Percentiles rank a stretch among this genome's conserved stretches.
Evolutionary conservation across 2,888 invertebrate species (phyloP).

Genomic region (Prosapia bicincta): DNA sequence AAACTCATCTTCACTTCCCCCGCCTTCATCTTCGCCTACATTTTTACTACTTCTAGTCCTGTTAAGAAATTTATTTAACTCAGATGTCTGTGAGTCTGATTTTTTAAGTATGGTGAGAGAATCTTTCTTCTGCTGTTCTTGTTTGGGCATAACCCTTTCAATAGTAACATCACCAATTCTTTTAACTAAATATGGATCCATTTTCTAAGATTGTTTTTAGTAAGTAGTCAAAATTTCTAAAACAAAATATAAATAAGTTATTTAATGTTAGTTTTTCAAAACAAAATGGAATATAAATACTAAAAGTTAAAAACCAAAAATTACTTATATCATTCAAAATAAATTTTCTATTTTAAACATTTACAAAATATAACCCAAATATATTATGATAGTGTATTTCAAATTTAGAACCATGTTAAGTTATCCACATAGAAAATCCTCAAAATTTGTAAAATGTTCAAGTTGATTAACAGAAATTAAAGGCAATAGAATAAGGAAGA

Average conservation of each 20-base stretch:
- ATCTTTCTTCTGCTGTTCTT: conserved; percentile 38
- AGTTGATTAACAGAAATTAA: too few relatives aligned
- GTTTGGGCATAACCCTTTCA: conserved; percentile 52
- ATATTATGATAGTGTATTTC: too few relatives aligned
- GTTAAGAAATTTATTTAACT: not conserved
- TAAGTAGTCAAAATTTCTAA: not conserved
- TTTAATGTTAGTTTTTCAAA: not conserved
- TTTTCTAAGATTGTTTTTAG: conserved; percentile 1
- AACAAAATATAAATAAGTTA: conserved; percentile 3
- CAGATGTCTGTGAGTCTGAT: not conserved
- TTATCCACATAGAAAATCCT: too few relatives aligned
- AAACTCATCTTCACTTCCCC: conserved; percentile 2
- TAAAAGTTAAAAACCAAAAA: too few relatives aligned
- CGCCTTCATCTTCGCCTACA: conserved; percentile 22
- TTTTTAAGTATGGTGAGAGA: not conserved
- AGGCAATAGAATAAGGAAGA: too few relatives aligned
- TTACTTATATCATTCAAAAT: too few relatives aligned
- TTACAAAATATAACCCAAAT: too few relatives aligned
- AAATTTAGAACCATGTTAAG: too few relatives aligned
- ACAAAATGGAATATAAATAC: too few relatives aligned
- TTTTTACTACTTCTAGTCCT: conserved; percentile 9
- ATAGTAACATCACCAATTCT: conserved; percentile 59
- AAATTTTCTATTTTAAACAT: too few relatives aligned
- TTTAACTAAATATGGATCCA: conserved; percentile 45
- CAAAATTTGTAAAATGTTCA: too few relatives aligned